Percentiles rank a stretch among this genome's conserved stretches.
Conservation (phyloP, 2,797 vertebrate species). For the Parauchenoglanis punctatus region DNA sequence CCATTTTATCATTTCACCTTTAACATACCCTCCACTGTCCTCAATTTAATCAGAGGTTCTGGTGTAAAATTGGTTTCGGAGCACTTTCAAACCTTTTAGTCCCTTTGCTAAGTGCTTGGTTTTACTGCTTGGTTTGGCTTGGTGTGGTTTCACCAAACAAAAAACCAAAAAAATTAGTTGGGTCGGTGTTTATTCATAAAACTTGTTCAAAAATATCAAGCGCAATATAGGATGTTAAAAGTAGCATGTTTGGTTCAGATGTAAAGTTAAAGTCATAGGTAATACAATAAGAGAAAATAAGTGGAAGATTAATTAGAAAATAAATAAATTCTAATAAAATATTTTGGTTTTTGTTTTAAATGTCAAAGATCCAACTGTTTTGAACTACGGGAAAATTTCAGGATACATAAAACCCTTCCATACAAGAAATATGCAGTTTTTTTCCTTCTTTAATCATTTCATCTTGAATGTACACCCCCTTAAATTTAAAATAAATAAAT, state of each 20-base stretch:
- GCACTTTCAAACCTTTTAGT: neutral
- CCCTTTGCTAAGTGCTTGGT: neutral
- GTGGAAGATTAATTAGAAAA: no score
- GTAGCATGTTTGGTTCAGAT: no score
- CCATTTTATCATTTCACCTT: constrained; percentile 64
- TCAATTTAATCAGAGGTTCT: constrained; percentile 15
- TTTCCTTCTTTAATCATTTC: neutral
- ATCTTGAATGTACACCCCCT: neutral
- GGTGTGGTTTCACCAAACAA: neutral
- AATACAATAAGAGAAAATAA: no score
- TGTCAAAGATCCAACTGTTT: neutral
- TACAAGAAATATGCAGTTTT: neutral
- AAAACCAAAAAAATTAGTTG: no score
- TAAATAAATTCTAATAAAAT: no score
- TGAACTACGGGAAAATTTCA: neutral
- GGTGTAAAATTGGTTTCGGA: neutral
- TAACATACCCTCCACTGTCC: constrained; percentile 6
- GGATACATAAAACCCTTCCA: neutral
- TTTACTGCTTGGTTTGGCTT: neutral
- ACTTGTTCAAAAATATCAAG: neutral
- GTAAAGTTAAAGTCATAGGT: no score
- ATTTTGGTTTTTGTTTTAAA: no score
- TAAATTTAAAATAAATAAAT: neutral
- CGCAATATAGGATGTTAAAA: no score
- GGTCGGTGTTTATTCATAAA: neutral